phyloP scores from a whole-genome alignment of 1,140 invertebrate genomes.

The Bombus pyrosoma region DNA sequence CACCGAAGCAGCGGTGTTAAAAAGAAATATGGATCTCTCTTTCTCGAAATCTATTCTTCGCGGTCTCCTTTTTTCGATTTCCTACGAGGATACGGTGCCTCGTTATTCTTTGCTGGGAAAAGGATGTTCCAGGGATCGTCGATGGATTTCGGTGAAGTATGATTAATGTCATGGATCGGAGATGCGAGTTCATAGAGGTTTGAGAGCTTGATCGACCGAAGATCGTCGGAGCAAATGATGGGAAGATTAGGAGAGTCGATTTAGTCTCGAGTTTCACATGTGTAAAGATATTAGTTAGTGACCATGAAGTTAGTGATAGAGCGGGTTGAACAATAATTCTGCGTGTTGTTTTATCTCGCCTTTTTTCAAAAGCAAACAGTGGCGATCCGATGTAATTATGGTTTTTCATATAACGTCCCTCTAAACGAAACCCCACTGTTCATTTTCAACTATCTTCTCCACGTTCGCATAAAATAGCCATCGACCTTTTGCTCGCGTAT shows the following conservation, averaged over 20 bases:
- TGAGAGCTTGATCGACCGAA: background rate
- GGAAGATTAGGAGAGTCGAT: background rate
- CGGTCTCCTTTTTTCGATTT: background rate
- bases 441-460: background rate
- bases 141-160: background rate
- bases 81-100: background rate
- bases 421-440: background rate
- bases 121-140: background rate
- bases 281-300: background rate
- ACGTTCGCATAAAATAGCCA: background rate
- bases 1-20: slow-evolving; percentile 38
- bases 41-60: slow-evolving; percentile 26
- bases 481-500: background rate
- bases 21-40: slow-evolving; percentile 45
- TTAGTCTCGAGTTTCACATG: background rate
- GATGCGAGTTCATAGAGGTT: background rate
- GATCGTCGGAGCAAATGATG: too few relatives aligned
- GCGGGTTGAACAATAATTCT: too few relatives aligned
- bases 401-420: too few relatives aligned
- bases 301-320: too few relatives aligned
- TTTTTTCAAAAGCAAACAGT: too few relatives aligned
- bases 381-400: background rate
- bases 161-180: background rate
- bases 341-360: too few relatives aligned
- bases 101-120: background rate